phyloP scores from a whole-genome alignment of 92 coral and sea anemone genomes.

The Phenganax stokvisi region DNA sequence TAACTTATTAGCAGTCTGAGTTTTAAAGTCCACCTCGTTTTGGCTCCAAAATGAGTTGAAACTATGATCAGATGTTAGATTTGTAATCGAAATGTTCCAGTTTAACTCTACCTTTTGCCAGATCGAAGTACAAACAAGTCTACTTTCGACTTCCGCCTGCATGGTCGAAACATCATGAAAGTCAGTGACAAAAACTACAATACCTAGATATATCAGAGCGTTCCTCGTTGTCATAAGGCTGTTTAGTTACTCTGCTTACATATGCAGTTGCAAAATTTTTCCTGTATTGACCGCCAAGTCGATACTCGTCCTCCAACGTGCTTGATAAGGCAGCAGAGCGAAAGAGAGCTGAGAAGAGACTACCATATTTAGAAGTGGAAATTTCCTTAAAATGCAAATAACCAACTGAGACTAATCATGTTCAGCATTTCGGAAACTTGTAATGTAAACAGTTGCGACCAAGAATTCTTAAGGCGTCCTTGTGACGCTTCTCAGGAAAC shows the following conservation, averaged over 20 bases:
- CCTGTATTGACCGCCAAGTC: not conserved
- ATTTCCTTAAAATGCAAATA: constrained; percentile 5
- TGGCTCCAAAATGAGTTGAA: constrained; percentile 1
- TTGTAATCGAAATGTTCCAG: not conserved
- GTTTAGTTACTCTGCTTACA: not conserved
- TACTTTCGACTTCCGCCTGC: constrained; percentile 1
- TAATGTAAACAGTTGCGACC: not conserved
- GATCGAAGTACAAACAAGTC: not conserved
- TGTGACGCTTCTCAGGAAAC: too few species aligned
- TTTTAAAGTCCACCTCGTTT: not conserved
- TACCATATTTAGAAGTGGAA: constrained; percentile 18
- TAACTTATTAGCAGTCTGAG: not conserved
- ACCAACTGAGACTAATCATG: not conserved
- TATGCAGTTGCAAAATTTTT: not conserved
- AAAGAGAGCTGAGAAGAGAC: not conserved
- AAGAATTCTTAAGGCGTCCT: too few species aligned
- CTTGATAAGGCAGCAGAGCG: too few species aligned
- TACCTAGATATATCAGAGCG: not conserved
- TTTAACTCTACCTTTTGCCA: constrained; percentile 2
- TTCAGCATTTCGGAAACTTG: not conserved
- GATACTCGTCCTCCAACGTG: not conserved
- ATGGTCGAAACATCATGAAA: not conserved
- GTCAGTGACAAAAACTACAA: not conserved
- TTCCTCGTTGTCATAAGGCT: not conserved
- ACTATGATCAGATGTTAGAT: not conserved